phyloP scores from a whole-genome alignment of 2,888 invertebrate genomes.

The Morpho helenor region DNA sequence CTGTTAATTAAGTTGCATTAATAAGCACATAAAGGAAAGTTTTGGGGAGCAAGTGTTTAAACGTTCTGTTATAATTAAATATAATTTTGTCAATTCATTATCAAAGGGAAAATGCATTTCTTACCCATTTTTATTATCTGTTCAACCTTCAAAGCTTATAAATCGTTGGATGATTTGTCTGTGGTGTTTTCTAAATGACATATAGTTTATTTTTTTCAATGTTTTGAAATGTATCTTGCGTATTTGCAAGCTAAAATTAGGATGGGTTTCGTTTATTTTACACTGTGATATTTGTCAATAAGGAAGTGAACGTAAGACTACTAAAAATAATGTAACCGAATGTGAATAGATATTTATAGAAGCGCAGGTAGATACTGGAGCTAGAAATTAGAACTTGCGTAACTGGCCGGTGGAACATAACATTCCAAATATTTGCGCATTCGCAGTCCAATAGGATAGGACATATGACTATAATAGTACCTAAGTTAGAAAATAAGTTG shows the following conservation, averaged over 20 bases:
- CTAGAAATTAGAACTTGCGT: conserved; percentile 46
- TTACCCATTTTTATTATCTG: too few relatives aligned
- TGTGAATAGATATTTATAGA: conserved; percentile 59
- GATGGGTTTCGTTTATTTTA: conserved; percentile 57
- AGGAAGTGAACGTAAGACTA: conserved; percentile 48
- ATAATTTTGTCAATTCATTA: too few relatives aligned
- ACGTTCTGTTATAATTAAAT: too few relatives aligned
- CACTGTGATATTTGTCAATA: conserved; percentile 39
- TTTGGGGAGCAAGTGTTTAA: too few relatives aligned
- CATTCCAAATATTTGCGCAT: conserved; percentile 34
- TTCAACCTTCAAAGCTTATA: too few relatives aligned
- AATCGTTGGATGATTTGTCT: too few relatives aligned
- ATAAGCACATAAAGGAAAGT: too few relatives aligned
- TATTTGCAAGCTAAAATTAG: conserved; percentile 36
- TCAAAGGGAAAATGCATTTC: too few relatives aligned
- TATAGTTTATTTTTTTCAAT: neutral
- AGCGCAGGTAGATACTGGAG: conserved; percentile 53
- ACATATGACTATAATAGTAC: conserved; percentile 6
- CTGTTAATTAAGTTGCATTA: too few relatives aligned
- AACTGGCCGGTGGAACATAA: conserved; percentile 31
- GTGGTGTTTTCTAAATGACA: neutral
- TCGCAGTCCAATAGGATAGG: conserved; percentile 16
- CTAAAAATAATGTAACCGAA: conserved; percentile 72
- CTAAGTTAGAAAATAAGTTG: conserved; percentile 21
- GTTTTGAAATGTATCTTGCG: conserved; percentile 16